Evolutionary conservation across 2,888 invertebrate species (phyloP).

Genomic region (Cryptus armator): DNA sequence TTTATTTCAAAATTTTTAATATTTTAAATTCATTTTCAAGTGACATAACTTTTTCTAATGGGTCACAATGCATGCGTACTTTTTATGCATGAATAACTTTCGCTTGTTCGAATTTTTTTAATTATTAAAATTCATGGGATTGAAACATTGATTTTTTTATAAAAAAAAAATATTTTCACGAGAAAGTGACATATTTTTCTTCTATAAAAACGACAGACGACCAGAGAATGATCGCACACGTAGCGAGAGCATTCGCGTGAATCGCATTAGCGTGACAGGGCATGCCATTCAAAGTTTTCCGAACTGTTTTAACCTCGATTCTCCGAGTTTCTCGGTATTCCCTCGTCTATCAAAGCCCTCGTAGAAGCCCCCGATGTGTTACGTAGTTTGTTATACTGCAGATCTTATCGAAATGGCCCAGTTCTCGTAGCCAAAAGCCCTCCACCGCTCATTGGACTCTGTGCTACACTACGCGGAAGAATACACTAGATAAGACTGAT

Average conservation of each 20-base stretch:
- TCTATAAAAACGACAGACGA: not conserved
- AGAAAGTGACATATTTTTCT: not conserved
- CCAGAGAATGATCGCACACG: not conserved
- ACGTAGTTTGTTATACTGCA: not conserved
- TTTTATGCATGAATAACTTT: too few relatives aligned
- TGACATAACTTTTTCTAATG: too few relatives aligned
- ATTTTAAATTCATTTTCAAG: not conserved
- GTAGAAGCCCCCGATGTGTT: not conserved
- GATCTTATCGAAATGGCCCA: slow-evolving; percentile 10
- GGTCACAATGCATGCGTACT: too few relatives aligned
- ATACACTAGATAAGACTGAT: not conserved
- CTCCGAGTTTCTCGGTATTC: slow-evolving; percentile 51
- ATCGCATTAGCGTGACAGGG: slow-evolving; percentile 52
- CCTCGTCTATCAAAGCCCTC: slow-evolving; percentile 15
- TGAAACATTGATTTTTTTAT: too few relatives aligned
- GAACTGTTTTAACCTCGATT: slow-evolving; percentile 44
- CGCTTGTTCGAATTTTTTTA: too few relatives aligned
- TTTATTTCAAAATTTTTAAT: not conserved
- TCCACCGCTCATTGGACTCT: not conserved
- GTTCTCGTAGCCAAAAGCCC: slow-evolving; percentile 1
- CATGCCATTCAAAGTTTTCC: slow-evolving; percentile 55
- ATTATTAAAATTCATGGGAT: too few relatives aligned
- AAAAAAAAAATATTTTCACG: not conserved
- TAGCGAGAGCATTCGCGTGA: not conserved
- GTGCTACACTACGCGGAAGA: not conserved